Percentiles rank a stretch among this genome's conserved stretches.
phyloP scores from a whole-genome alignment of 2,113 vertebrate genomes.

The Microcebus lehilahytsara region DNA sequence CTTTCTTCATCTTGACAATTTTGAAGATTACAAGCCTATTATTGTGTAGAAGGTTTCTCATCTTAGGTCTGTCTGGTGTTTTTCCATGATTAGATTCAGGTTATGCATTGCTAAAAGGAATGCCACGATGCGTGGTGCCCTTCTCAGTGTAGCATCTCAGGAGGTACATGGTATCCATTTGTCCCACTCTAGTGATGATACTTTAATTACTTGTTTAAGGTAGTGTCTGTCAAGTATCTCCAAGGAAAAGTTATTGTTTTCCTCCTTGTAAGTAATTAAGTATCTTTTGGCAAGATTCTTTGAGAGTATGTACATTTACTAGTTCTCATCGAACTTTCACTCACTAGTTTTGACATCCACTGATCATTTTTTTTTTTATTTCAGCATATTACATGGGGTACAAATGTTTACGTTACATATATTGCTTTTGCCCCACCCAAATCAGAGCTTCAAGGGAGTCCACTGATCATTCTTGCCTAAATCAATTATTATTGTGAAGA shows the following conservation, averaged over 20 bases:
- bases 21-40: not conserved
- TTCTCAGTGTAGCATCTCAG: rapidly evolving
- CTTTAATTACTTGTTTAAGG: not conserved
- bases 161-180: rapidly evolving
- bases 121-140: rapidly evolving
- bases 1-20: not conserved
- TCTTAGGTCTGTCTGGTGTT: not conserved
- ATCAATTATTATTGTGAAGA: not conserved
- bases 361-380: not conserved
- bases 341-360: not conserved
- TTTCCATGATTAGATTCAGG: not conserved
- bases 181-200: not conserved
- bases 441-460: too few relatives aligned
- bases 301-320: not conserved
- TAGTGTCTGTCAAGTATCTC: not conserved
- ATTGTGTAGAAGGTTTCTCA: not conserved
- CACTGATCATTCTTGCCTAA: not conserved
- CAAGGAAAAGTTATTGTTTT: not conserved
- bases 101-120: not conserved
- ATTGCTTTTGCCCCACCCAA: too few relatives aligned
- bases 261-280: not conserved
- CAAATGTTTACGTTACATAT: too few relatives aligned
- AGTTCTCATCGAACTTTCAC: not conserved
- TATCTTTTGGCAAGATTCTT: not conserved
- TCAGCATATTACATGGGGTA: too few relatives aligned